Base-by-base conservation (phyloP, 2,888 invertebrate species). In the Xylota segnis region DNA sequence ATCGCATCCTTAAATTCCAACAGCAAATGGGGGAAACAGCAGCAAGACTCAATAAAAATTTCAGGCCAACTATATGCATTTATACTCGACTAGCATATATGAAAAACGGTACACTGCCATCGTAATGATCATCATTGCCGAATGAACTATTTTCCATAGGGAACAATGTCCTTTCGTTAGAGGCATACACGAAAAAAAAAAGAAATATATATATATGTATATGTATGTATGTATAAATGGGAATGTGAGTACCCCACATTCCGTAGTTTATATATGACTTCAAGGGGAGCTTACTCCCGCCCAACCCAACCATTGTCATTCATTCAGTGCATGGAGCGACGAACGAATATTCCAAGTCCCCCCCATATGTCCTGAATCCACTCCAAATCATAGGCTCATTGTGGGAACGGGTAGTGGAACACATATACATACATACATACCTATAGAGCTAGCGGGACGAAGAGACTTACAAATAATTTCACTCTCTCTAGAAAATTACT, bases 61-160 rank as follows among this genome's bases (percentile, higher is more conserved):
- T 84, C 70, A 84, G 81, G 81, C 84, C 84, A 84, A 84, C 84
- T 84, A 52, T 84, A 71, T 84, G 84, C 84, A 79, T 71, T 79
- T 81, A 74, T 58, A 54, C 66, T 75, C 43, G 43, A 43, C 61
- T 63, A 74, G 37, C 66, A 54, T 72, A 63, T 61, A 47, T 61
- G 61, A 75, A 75, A 75, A 75, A 75, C 70, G 75, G 81, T 81
- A 84, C 84, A 79, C 75, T 84, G 81, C 84, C 79, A 84, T 84
- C 84, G 81, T 84, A 84, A 84, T 84, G 84, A 84, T 84, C 81
- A 65, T 84, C 81, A 75, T 75, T 81, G 81, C 75, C 84, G 84
- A 84, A 84, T 81, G 84, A 84, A 84, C 84, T 84, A 84, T 84
- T 84, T 84, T 81, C 81, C 79, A 84, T 81, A 52, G 75, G 81